Evolutionary conservation across 1,140 invertebrate species (phyloP).

Genomic region (Drosophila eugracilis): DNA sequence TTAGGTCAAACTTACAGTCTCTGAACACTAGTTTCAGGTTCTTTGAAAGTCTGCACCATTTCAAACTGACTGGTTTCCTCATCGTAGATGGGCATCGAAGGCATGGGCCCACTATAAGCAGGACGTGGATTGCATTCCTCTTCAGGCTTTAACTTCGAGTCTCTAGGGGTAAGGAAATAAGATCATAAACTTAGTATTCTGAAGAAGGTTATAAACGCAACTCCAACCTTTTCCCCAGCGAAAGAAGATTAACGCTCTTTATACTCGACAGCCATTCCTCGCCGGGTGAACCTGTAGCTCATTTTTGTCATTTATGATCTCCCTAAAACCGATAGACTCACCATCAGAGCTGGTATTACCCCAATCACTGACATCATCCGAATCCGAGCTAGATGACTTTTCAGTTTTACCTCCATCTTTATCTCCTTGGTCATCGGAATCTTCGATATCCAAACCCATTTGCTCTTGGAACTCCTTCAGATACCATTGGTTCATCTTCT

Average conservation of each 20-base stretch:
- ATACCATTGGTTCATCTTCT: constrained; percentile 11
- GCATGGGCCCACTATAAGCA: constrained; percentile 3
- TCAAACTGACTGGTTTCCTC: constrained; percentile 1
- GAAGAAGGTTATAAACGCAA: neutral
- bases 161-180: neutral
- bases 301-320: no score
- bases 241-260: neutral
- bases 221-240: neutral
- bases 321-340: no score
- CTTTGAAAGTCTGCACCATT: neutral
- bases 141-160: neutral
- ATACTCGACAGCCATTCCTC: neutral
- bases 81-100: constrained; percentile 8
- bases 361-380: neutral
- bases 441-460: constrained; percentile 2
- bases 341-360: constrained; percentile 5
- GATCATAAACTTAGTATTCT: neutral
- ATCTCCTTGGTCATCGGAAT: neutral
- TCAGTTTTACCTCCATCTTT: neutral
- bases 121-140: neutral
- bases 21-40: neutral
- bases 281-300: neutral
- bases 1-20: neutral
- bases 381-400: neutral
- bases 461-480: constrained; percentile 3